Conservation (phyloP, 2,113 vertebrate genomes). For the Genyomyrus donnyi region DNA sequence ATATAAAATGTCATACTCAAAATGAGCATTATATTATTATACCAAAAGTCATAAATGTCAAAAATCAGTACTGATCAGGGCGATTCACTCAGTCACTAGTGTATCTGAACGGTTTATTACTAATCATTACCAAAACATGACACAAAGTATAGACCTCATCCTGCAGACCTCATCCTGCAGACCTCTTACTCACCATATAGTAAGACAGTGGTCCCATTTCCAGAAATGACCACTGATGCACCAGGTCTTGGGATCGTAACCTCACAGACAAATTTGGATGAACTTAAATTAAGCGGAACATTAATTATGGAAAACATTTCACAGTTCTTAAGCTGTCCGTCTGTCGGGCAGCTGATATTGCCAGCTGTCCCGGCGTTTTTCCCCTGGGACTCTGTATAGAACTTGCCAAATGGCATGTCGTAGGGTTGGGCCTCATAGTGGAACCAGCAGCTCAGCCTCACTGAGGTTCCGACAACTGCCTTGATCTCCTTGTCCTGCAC, state of each 20-base stretch:
- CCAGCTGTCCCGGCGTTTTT: fast-evolving
- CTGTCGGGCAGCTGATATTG: neutral
- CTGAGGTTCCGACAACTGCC: neutral
- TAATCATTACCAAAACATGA: neutral
- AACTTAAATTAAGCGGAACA: neutral
- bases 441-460: neutral
- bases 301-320: neutral
- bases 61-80: neutral
- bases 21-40: neutral
- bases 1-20: neutral
- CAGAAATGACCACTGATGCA: neutral
- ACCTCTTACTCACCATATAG: constrained; percentile 4
- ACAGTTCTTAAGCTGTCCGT: neutral
- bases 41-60: neutral
- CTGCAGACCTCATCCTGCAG: neutral
- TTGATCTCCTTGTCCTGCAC: neutral
- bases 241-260: neutral
- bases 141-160: neutral
- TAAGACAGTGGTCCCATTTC: neutral
- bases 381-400: neutral
- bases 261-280: neutral
- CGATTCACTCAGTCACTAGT: neutral
- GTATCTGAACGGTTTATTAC: neutral
- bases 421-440: neutral
- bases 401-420: neutral